Evolutionary conservation across 2,797 vertebrate species (phyloP).

Genomic region (Danio choprae): DNA sequence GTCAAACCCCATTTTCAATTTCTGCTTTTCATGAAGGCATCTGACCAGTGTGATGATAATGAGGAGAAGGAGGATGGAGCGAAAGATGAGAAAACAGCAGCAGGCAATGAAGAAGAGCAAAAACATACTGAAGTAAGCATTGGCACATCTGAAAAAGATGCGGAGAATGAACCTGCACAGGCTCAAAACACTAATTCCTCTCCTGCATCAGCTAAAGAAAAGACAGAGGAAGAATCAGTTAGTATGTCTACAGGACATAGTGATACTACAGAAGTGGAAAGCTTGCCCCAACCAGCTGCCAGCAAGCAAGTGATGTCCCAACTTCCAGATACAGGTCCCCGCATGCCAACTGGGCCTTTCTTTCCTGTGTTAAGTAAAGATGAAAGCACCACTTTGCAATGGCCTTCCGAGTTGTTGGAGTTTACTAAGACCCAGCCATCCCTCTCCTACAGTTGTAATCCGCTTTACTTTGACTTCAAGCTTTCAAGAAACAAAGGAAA

Average conservation of each 20-base stretch:
- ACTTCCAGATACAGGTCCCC: conserved; percentile 79
- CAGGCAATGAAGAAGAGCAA: conserved; percentile 54
- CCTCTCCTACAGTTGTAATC: conserved; percentile 97
- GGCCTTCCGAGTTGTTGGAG: conserved; percentile 98
- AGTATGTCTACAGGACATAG: conserved; percentile 24
- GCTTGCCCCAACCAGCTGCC: conserved; percentile 64
- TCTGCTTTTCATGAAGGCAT: conserved; percentile 96
- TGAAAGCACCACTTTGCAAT: conserved; percentile 95
- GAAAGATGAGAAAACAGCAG: conserved; percentile 57
- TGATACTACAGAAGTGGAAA: conserved; percentile 52
- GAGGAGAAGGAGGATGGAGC: conserved; percentile 69
- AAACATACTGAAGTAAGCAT: conserved; percentile 51
- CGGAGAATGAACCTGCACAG: conserved; percentile 40
- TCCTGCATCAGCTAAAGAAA: conserved; percentile 69
- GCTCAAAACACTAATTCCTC: conserved; percentile 56
- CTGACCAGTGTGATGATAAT: conserved; percentile 81
- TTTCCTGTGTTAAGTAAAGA: conserved; percentile 96
- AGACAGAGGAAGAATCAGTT: conserved; percentile 68
- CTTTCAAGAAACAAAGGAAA: conserved; percentile 89
- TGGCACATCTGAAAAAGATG: conserved; percentile 65
- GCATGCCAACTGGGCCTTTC: conserved; percentile 89
- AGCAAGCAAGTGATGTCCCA: conserved; percentile 65
- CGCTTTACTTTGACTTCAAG: conserved; percentile 98
- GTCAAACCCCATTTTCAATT: conserved; percentile 98
- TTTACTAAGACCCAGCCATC: conserved; percentile 93